These are phyloP conservation scores for Aurelia aurita DNA, from an alignment of 30 jellyfish, hydroid and myxozoan genomes.

Conservation along the genomic window DNA sequence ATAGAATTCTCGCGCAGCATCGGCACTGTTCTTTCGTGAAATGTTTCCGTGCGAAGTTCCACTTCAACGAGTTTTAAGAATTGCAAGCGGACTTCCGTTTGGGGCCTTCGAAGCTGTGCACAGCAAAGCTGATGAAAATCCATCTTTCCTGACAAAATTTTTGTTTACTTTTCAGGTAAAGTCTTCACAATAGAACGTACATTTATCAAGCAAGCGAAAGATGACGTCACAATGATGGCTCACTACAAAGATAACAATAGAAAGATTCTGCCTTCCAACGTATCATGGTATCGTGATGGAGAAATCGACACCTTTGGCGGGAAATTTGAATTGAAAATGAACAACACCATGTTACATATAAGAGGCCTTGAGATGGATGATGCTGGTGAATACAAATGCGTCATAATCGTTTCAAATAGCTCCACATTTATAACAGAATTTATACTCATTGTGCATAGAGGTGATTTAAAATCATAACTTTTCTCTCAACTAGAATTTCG, in stretches of 20 bases:
- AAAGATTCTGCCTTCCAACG: constrained; percentile 6
- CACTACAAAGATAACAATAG: constrained; percentile 25
- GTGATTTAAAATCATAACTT: constrained; percentile 2
- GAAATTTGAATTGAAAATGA: background rate
- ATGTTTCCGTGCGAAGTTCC: too few relatives aligned
- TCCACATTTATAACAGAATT: constrained; percentile 24
- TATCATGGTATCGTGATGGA: constrained; percentile 33
- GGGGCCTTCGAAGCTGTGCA: too few relatives aligned
- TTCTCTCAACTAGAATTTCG: too few relatives aligned
- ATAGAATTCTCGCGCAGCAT: too few relatives aligned
- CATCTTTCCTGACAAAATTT: too few relatives aligned
- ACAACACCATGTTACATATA: constrained; percentile 28
- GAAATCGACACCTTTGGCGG: background rate
- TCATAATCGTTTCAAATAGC: background rate
- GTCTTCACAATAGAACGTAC: constrained; percentile 27
- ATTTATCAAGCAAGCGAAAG: constrained; percentile 31
- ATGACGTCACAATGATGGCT: constrained; percentile 44
- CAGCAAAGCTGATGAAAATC: too few relatives aligned
- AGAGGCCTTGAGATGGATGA: constrained; percentile 16
- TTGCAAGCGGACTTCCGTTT: too few relatives aligned
- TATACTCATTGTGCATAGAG: constrained; percentile 27
- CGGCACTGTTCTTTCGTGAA: too few relatives aligned
- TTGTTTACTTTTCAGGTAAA: background rate
- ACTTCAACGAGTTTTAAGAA: too few relatives aligned
- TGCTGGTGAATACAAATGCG: constrained; percentile 46